Conservation (phyloP, 2,113 vertebrate genomes). For the Brachypteracias leptosomus region DNA sequence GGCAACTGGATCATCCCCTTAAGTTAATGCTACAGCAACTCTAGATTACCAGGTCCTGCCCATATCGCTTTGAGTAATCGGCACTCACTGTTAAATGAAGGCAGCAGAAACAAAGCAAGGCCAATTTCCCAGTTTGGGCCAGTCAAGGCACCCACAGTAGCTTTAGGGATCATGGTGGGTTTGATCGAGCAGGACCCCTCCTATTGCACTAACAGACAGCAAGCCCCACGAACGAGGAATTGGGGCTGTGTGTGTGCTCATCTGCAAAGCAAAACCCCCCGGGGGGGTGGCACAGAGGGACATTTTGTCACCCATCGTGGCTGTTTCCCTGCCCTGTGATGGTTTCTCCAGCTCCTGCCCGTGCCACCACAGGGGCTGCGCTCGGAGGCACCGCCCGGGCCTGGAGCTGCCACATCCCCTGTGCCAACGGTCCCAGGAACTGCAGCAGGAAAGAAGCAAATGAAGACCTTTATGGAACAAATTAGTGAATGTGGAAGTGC, state of each 20-base stretch:
- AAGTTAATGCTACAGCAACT: slow-evolving; percentile 89
- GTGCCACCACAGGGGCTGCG: neutral
- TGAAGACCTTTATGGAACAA: neutral
- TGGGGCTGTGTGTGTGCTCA: too few relatives aligned
- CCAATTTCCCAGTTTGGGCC: slow-evolving; percentile 61
- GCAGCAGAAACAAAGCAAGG: slow-evolving; percentile 72
- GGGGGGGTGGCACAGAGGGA: accelerated
- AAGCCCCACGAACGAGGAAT: neutral
- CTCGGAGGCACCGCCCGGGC: accelerated
- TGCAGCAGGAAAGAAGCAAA: neutral
- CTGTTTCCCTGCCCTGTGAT: accelerated
- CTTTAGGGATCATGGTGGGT: slow-evolving; percentile 55
- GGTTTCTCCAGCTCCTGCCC: neutral
- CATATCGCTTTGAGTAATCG: slow-evolving; percentile 99
- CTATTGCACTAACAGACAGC: slow-evolving; percentile 82
- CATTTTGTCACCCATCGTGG: accelerated
- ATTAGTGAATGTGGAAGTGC: neutral
- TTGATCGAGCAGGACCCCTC: slow-evolving; percentile 81
- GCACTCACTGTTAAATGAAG: slow-evolving; percentile 95
- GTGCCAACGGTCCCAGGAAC: neutral
- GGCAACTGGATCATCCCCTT: slow-evolving; percentile 98
- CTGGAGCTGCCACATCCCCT: neutral
- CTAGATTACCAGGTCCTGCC: slow-evolving; percentile 99
- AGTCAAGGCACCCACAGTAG: slow-evolving; percentile 40
- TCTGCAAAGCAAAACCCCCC: neutral